Percentiles rank a stretch among this genome's conserved stretches.
Evolutionary conservation across 2,888 invertebrate genomes (phyloP).

Genomic region (Apamea epomidion): DNA sequence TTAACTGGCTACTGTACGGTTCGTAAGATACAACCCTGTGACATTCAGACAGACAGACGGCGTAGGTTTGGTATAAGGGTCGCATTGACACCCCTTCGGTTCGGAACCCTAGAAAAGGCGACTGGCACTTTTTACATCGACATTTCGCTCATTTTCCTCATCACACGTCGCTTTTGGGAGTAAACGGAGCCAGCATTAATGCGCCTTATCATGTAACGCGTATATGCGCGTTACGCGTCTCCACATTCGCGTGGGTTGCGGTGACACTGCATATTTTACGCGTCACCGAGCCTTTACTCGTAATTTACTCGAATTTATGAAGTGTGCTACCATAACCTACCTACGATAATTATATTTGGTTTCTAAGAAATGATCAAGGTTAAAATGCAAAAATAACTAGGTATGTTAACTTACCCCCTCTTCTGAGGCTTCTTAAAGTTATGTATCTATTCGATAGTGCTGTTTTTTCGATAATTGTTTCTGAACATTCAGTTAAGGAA

Average conservation of each 20-base stretch:
- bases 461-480: not conserved
- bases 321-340: constrained; percentile 21
- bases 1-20: not conserved
- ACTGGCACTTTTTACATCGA: not conserved
- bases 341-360: constrained; percentile 11
- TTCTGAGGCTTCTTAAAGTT: not conserved
- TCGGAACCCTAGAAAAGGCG: not conserved
- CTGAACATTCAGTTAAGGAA: not conserved
- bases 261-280: constrained; percentile 59
- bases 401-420: not conserved
- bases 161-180: constrained; percentile 2
- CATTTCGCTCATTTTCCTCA: not conserved
- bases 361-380: not conserved
- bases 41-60: not conserved
- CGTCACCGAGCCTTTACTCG: constrained; percentile 21
- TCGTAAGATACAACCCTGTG: not conserved
- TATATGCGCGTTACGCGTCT: constrained; percentile 15
- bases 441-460: not conserved
- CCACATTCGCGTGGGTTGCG: constrained; percentile 18
- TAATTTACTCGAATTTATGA: constrained; percentile 39
- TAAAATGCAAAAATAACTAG: not conserved
- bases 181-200: constrained; percentile 29
- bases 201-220: constrained; percentile 36
- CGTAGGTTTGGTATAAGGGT: not conserved
- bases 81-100: not conserved